Base-by-base conservation (phyloP, 2,888 invertebrate species). In the Odontocolon sp. region DNA sequence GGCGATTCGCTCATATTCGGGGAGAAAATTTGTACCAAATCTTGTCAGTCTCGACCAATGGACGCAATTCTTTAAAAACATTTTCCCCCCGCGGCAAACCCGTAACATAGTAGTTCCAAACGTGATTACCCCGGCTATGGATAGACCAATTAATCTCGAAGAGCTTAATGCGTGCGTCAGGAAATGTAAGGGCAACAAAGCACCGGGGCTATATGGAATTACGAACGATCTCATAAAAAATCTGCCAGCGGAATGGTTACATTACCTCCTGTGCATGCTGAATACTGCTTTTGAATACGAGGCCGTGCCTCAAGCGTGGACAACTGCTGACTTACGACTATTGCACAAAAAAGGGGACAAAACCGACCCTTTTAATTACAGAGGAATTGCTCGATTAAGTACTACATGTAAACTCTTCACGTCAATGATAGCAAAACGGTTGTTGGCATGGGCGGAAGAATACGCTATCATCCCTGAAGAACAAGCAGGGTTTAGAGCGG, bases 371-470 rank as follows among this genome's bases (percentile, higher is more conserved):
- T 18, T 16, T 8, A 78, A 78, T 28, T 75, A 70, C 11, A 45
- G 70, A 57, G 74, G 78, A 6, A 78, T 78, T 40, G 78, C 68
- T 9, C 31, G 68, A 14, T n/a, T 52, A 8, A 74, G 54, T 18
- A 28, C 3, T 16, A 26, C 61, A n/a, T 31, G 47, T 14, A 75
- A 70, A 33, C 33, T 75, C 11, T 77, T 69, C 47, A 61, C 63
- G n/a, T n/a, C 47, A 28, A 21, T 77, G 3, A 11, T 69, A 28
- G 45, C 45, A 18, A 16, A 45, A 3, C 16, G 45, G 1, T 8
- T 45, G 9, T 45, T 9, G 21, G 21, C 40, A 11, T 72, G 71
- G 66, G 23, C 42, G 1, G 75, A 76, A 26, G 16, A 33, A 3
- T 57, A 26, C 26, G 47, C 45, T 14, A 57, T 77, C 11, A 50